Conservation (phyloP, 2,797 vertebrate genomes). For the Sebastes taczanowskii region DNA sequence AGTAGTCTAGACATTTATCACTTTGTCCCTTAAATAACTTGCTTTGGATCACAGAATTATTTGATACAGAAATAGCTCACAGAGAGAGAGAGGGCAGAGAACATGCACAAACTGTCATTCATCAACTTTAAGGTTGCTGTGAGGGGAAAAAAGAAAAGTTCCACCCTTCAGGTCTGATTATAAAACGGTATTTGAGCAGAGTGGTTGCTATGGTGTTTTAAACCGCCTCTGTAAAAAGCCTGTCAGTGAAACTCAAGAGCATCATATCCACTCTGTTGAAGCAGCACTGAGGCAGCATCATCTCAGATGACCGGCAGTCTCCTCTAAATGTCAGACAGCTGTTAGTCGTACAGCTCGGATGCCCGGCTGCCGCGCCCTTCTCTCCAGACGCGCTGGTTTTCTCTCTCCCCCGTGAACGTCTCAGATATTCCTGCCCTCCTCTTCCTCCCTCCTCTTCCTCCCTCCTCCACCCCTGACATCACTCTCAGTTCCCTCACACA, state of each 20-base stretch:
- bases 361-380: conserved; percentile 56
- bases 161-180: not conserved
- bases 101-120: not conserved
- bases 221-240: conserved; percentile 1
- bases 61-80: conserved; percentile 24
- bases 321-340: conserved; percentile 68
- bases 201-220: not conserved
- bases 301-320: conserved; percentile 35
- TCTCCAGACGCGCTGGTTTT: conserved; percentile 42
- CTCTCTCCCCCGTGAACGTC: conserved; percentile 33
- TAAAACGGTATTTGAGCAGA: not conserved
- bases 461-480: conserved; percentile 20
- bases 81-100: not conserved
- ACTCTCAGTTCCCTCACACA: conserved; percentile 9
- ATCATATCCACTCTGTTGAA: not conserved
- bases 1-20: conserved; percentile 2
- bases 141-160: not conserved
- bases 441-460: not conserved
- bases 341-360: conserved; percentile 32
- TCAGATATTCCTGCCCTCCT: conserved; percentile 24
- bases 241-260: conserved; percentile 8
- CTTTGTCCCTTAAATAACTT: conserved; percentile 12
- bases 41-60: not conserved
- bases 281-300: conserved; percentile 33
- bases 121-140: not conserved